Conservation (phyloP, 2,797 vertebrate genomes). For the Eulemur mongoz region DNA sequence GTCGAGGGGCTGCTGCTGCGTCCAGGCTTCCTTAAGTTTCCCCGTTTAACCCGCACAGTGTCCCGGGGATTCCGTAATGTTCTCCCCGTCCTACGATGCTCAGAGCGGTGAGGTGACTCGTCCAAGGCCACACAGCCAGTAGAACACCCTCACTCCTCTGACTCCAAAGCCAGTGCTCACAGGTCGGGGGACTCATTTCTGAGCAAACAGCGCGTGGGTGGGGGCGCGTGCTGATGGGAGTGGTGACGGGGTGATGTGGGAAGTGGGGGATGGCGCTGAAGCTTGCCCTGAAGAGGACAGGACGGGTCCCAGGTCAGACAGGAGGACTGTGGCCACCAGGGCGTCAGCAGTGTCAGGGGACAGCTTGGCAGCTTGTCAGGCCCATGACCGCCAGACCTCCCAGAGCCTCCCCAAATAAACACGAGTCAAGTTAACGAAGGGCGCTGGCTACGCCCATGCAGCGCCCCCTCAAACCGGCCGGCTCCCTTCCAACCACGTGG, state of each 20-base stretch:
- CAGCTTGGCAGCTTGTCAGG: not conserved
- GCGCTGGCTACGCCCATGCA: accelerated
- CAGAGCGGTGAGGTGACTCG: not conserved
- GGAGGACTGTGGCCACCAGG: not conserved
- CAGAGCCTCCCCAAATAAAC: not conserved
- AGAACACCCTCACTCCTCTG: too few species aligned
- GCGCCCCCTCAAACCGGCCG: not conserved
- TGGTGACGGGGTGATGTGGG: not conserved
- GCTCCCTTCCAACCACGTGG: not conserved
- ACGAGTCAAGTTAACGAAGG: not conserved
- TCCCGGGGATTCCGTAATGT: not conserved
- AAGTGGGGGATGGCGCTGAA: not conserved
- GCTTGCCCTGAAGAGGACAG: not conserved
- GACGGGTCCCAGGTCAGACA: not conserved
- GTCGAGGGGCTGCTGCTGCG: not conserved
- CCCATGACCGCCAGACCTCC: not conserved
- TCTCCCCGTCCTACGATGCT: not conserved
- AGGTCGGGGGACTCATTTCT: not conserved
- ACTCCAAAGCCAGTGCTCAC: not conserved
- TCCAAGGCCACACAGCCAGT: not conserved
- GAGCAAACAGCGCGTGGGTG: not conserved
- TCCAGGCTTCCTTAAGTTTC: not conserved
- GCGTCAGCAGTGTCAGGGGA: not conserved
- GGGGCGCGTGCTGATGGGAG: accelerated
- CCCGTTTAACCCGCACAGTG: not conserved